phyloP scores from a whole-genome alignment of 2,888 invertebrate genomes.

The Spisula solida region DNA sequence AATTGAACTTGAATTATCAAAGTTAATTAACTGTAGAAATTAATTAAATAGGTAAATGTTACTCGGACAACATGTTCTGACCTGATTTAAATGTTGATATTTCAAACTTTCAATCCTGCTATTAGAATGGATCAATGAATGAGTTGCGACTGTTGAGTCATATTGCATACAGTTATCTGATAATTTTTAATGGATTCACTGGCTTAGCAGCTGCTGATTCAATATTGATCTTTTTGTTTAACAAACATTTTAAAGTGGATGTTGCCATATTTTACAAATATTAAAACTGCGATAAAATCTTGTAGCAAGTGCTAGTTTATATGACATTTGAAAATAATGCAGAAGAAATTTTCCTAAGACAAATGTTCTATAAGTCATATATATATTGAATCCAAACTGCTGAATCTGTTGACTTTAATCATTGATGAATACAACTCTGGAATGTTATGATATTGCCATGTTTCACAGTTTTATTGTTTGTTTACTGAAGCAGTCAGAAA shows the following conservation, averaged over 20 bases:
- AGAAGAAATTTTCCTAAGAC: too few species aligned
- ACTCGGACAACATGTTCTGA: not conserved
- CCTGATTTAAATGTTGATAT: constrained; percentile 1
- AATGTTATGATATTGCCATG: not conserved
- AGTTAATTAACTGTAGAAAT: not conserved
- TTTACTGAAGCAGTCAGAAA: not conserved
- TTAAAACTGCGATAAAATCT: too few species aligned
- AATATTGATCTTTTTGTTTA: too few species aligned
- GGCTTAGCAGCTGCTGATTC: too few species aligned
- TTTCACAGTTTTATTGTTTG: not conserved
- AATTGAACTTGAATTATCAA: not conserved
- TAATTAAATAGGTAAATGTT: not conserved
- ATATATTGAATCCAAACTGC: not conserved
- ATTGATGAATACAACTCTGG: not conserved
- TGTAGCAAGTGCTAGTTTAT: too few species aligned
- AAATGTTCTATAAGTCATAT: too few species aligned
- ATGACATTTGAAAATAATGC: too few species aligned
- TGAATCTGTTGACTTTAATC: not conserved
- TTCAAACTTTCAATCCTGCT: not conserved
- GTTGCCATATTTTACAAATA: too few species aligned
- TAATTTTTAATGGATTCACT: not conserved
- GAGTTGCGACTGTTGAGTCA: not conserved
- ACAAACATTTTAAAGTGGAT: too few species aligned
- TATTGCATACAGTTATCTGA: not conserved
- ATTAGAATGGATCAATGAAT: not conserved